Evolutionary conservation across 2,113 vertebrate species (phyloP).

Genomic region (Dicerorhinus sumatrensis): DNA sequence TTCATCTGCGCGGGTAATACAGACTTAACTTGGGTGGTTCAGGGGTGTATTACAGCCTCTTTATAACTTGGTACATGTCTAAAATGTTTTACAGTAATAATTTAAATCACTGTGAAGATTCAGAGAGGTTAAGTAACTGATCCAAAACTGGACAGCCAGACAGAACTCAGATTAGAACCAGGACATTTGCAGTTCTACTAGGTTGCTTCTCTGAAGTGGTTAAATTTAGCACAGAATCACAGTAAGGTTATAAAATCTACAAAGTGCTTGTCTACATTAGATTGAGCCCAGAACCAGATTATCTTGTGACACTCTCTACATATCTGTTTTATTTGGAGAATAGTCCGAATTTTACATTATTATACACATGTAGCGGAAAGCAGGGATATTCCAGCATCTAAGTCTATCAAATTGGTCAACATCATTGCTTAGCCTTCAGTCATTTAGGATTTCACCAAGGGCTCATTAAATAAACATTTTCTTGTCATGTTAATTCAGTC

Average conservation of each 20-base stretch:
- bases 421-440: neutral
- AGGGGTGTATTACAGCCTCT: neutral
- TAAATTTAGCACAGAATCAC: neutral
- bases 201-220: neutral
- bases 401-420: neutral
- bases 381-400: neutral
- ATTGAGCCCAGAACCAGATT: neutral
- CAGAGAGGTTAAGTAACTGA: constrained; percentile 13
- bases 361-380: neutral
- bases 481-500: neutral
- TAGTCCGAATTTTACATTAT: neutral
- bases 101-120: constrained; percentile 8
- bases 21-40: neutral
- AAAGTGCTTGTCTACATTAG: neutral
- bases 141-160: neutral
- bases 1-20: neutral
- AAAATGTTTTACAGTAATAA: neutral
- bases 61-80: neutral
- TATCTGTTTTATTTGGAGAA: neutral
- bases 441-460: neutral
- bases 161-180: neutral
- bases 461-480: neutral
- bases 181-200: neutral
- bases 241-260: neutral
- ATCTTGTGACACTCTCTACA: neutral